phyloP scores from a whole-genome alignment of 2,888 invertebrate genomes.

The Drosophila anomelani region DNA sequence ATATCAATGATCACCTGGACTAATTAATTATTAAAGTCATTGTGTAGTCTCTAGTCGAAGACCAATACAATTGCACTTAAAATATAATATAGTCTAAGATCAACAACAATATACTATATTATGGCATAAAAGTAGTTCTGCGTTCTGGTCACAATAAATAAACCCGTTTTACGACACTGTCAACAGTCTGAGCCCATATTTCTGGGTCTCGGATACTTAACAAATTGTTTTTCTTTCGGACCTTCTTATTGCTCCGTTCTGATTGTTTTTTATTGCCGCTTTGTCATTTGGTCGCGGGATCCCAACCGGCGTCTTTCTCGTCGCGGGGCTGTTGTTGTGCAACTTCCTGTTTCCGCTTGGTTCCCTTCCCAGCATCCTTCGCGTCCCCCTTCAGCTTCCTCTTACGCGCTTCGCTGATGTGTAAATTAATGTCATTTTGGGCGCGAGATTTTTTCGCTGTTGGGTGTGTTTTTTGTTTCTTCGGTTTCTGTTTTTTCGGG shows the following conservation, averaged over 20 bases:
- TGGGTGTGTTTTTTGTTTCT: conserved; percentile 47
- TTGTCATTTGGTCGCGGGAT: conserved; percentile 62
- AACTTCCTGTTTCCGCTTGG: conserved; percentile 54
- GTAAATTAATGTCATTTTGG: conserved; percentile 79
- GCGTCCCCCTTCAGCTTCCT: conserved; percentile 3
- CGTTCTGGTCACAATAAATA: conserved; percentile 1
- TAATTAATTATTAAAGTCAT: too few relatives aligned
- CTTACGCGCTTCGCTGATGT: conserved; percentile 73
- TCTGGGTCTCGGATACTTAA: conserved; percentile 44
- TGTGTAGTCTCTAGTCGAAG: neutral
- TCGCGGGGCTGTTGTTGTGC: conserved; percentile 48
- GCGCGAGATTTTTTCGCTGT: conserved; percentile 63
- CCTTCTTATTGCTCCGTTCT: conserved; percentile 29
- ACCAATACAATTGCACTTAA: neutral
- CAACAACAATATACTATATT: too few relatives aligned
- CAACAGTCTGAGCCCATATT: conserved; percentile 13
- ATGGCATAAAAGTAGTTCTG: neutral
- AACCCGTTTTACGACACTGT: conserved; percentile 8
- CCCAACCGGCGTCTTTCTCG: conserved; percentile 52
- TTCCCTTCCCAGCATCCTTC: conserved; percentile 1
- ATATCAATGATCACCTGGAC: neutral
- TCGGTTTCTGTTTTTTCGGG: conserved; percentile 46
- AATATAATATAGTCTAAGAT: neutral
- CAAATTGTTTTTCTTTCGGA: conserved; percentile 56
- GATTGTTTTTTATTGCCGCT: conserved; percentile 67